phyloP scores from a whole-genome alignment of 2,797 vertebrate genomes.

The Pampus argenteus region DNA sequence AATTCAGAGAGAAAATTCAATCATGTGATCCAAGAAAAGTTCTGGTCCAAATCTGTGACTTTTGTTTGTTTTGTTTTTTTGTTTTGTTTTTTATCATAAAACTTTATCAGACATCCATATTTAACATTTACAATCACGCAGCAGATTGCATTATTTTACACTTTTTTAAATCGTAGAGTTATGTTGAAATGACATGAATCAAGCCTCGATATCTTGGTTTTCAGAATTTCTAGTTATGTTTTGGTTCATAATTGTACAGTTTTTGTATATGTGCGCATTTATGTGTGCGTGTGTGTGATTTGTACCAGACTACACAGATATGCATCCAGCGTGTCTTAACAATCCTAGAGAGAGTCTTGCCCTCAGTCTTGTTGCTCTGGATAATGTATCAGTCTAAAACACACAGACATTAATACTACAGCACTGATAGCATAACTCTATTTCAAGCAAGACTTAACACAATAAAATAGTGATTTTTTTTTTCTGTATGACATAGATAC shows the following conservation, averaged over 20 bases:
- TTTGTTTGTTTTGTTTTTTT: no score
- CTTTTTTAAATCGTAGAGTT: not conserved
- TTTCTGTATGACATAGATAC: constrained; percentile 78
- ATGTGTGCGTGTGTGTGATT: not conserved
- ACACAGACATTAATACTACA: constrained; percentile 78
- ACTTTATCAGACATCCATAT: not conserved
- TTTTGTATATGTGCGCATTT: constrained; percentile 6
- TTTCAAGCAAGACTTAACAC: constrained; percentile 77
- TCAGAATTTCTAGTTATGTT: not conserved
- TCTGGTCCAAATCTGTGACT: no score
- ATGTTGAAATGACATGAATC: fast-evolving
- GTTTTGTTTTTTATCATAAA: no score
- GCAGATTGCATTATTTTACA: not conserved
- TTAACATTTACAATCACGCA: not conserved
- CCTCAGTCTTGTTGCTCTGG: constrained; percentile 69
- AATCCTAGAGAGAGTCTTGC: constrained; percentile 68
- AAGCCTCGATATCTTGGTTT: not conserved
- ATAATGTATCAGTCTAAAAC: constrained; percentile 77
- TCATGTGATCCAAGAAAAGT: no score
- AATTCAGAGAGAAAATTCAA: no score
- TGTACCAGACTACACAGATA: constrained; percentile 48
- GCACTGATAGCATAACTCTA: constrained; percentile 78
- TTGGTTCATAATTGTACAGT: constrained; percentile 17
- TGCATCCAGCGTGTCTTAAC: constrained; percentile 60
- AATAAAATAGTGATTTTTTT: constrained; percentile 72